These are phyloP conservation scores for Xerus inauris DNA, from an alignment of 2,113 vertebrate genomes.

Conservation along the genomic window DNA sequence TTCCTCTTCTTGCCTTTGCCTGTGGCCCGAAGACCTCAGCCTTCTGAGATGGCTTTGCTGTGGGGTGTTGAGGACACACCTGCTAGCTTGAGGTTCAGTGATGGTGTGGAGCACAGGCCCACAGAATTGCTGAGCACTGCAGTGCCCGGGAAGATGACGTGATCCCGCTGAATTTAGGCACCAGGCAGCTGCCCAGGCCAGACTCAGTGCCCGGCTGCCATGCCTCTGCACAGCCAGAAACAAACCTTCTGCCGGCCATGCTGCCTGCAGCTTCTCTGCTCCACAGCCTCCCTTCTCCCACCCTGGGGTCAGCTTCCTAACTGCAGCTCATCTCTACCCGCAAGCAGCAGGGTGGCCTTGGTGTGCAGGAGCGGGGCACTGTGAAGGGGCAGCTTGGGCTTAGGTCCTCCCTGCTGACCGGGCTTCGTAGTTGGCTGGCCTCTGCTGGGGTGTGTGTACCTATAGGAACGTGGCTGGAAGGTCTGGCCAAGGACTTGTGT, in stretches of 20 bases:
- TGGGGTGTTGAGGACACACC: too few relatives aligned
- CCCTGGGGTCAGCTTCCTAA: neutral
- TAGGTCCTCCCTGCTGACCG: neutral
- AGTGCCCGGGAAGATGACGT: neutral
- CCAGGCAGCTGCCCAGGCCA: accelerated
- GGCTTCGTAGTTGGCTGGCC: neutral
- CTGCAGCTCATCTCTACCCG: too few relatives aligned
- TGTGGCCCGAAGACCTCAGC: too few relatives aligned
- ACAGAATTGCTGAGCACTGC: neutral
- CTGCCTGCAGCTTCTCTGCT: neutral
- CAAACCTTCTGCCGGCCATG: neutral
- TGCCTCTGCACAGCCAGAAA: neutral
- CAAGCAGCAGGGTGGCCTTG: neutral
- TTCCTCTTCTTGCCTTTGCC: too few relatives aligned
- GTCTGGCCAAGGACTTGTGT: neutral
- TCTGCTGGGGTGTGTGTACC: neutral
- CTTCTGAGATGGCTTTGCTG: too few relatives aligned
- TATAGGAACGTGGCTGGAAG: neutral
- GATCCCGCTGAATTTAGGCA: neutral
- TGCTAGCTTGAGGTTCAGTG: neutral
- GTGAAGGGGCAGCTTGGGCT: neutral
- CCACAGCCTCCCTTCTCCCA: too few relatives aligned
- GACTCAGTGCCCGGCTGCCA: neutral
- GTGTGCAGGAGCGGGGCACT: neutral
- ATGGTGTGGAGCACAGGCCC: neutral